A percentile compares a stretch with the other conserved stretches of the same genome.
Conservation (phyloP, 2,888 invertebrate species). For the Drosophila paucipuncta region DNA sequence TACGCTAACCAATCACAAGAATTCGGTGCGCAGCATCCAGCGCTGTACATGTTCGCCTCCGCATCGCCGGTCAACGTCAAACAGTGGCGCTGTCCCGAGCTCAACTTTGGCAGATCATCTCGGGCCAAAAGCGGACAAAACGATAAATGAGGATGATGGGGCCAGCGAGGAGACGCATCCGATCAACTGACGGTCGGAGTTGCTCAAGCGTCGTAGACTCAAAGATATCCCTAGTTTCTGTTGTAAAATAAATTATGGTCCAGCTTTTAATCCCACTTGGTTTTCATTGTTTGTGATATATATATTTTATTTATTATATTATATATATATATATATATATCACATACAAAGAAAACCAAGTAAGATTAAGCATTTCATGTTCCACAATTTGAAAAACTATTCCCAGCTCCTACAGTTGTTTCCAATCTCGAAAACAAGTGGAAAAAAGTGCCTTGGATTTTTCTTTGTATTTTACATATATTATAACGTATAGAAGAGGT, state of each 20-base stretch:
- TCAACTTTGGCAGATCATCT: slow-evolving; percentile 97
- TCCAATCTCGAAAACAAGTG: background rate
- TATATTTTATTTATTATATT: background rate
- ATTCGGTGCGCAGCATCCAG: slow-evolving; percentile 93
- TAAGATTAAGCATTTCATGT: background rate
- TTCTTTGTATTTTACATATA: background rate
- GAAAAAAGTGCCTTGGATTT: background rate
- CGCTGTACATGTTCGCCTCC: slow-evolving; percentile 95
- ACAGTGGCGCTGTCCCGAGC: slow-evolving; percentile 96
- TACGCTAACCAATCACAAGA: slow-evolving; percentile 99
- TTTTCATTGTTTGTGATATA: background rate
- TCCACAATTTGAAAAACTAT: background rate
- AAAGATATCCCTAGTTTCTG: slow-evolving; percentile 84
- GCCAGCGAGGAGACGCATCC: slow-evolving; percentile 99
- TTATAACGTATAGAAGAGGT: background rate
- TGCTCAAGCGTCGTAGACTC: slow-evolving; percentile 95
- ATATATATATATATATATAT: background rate
- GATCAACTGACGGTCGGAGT: slow-evolving; percentile 98
- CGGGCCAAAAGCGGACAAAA: slow-evolving; percentile 99
- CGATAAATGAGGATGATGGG: slow-evolving; percentile 97
- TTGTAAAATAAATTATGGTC: slow-evolving; percentile 5
- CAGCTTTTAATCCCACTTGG: background rate
- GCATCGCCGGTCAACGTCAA: too few relatives aligned
- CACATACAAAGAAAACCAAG: background rate
- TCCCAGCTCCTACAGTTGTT: background rate